Evolutionary conservation across 2,888 invertebrate genomes (phyloP).

Genomic region (Papilio gigon): DNA sequence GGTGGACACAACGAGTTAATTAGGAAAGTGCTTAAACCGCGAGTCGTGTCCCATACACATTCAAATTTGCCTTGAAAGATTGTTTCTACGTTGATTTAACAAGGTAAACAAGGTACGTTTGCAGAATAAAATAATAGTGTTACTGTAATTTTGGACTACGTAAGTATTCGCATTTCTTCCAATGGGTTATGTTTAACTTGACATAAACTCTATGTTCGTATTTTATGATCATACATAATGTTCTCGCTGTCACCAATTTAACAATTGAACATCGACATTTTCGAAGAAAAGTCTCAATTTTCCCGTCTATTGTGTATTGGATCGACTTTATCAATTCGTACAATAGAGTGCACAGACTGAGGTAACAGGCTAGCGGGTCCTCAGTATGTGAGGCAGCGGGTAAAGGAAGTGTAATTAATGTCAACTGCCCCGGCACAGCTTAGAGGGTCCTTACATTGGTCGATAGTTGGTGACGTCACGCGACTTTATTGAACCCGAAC

Average conservation of each 20-base stretch:
- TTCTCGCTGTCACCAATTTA: too few relatives aligned
- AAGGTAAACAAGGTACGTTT: background rate
- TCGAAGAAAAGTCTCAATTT: background rate
- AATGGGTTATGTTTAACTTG: too few relatives aligned
- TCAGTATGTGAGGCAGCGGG: constrained; percentile 4
- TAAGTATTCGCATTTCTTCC: too few relatives aligned
- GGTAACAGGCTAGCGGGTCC: background rate
- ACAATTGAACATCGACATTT: background rate
- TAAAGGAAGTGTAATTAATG: constrained; percentile 15
- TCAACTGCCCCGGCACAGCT: background rate
- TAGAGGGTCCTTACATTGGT: constrained; percentile 4
- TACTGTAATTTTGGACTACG: too few relatives aligned
- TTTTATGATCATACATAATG: too few relatives aligned
- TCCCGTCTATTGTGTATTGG: background rate
- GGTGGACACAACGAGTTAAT: background rate
- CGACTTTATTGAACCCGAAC: constrained; percentile 5
- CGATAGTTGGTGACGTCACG: constrained; percentile 9
- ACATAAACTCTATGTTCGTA: too few relatives aligned
- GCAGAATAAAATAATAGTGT: too few relatives aligned
- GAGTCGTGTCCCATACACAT: background rate
- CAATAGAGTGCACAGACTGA: background rate
- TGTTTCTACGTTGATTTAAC: background rate
- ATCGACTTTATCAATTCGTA: background rate
- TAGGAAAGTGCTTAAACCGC: background rate
- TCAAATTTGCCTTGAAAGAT: too few relatives aligned